Percentiles rank a stretch among this genome's conserved stretches.
These are phyloP conservation scores for Oxyura jamaicensis DNA, from an alignment of 2,113 vertebrate species.

Conservation along the genomic window DNA sequence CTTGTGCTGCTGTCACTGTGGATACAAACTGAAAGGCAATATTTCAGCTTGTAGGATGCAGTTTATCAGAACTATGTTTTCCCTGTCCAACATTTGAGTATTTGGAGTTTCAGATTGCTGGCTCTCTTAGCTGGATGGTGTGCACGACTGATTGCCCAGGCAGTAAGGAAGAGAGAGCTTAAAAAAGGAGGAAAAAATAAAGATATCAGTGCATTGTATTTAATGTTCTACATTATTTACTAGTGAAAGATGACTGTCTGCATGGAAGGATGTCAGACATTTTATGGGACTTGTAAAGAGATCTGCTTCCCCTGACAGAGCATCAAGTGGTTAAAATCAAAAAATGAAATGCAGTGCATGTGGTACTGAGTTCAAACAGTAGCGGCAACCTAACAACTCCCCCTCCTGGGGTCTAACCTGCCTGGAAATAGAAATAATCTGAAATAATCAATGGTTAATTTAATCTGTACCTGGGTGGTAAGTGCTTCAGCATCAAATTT, in stretches of 20 bases:
- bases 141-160: neutral
- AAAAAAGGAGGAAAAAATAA: neutral
- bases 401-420: neutral
- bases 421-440: neutral
- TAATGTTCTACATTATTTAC: neutral
- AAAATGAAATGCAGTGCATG: neutral
- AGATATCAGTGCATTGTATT: neutral
- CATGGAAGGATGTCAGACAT: neutral
- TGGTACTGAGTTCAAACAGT: neutral
- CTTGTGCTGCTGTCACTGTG: neutral
- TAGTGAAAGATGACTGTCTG: neutral
- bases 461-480: neutral
- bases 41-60: neutral
- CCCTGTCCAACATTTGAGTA: neutral
- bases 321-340: neutral
- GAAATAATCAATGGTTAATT: constrained; percentile 1
- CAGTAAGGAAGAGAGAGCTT: neutral
- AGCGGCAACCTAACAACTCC: neutral
- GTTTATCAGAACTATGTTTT: fast-evolving
- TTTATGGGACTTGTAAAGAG: neutral
- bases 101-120: neutral
- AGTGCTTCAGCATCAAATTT: neutral
- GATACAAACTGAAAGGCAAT: neutral
- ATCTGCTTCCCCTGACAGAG: neutral
- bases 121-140: neutral